A percentile compares a stretch with the other conserved stretches of the same genome.
Evolutionary conservation across 64 coral and sea anemone genomes (phyloP).

Genomic region (Porites lutea): DNA sequence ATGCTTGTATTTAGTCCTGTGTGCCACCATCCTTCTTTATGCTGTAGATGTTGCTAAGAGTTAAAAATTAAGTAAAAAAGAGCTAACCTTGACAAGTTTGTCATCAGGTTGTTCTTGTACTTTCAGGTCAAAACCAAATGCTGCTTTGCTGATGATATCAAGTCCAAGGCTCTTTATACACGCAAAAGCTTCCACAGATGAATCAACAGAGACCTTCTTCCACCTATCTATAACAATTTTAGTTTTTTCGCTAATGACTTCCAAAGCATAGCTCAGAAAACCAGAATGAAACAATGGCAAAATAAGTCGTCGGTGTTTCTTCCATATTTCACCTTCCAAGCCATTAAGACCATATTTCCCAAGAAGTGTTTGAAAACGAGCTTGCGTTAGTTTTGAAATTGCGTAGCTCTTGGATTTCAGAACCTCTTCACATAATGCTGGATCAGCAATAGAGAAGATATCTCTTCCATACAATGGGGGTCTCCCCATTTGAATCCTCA

Average conservation of each 20-base stretch:
- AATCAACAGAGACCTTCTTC: background rate
- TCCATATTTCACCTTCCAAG: constrained; percentile 32
- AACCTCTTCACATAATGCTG: constrained; percentile 10
- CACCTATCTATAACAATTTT: background rate
- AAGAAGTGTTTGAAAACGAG: constrained; percentile 36
- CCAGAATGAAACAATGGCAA: constrained; percentile 33
- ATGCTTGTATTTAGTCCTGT: no score
- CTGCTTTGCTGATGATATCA: constrained; percentile 8
- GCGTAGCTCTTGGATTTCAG: constrained; percentile 44
- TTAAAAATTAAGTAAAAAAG: no score
- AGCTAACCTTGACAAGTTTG: background rate
- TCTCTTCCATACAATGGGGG: constrained; percentile 19
- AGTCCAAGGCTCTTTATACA: constrained; percentile 17
- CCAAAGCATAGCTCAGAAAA: constrained; percentile 31
- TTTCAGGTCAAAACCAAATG: constrained; percentile 36
- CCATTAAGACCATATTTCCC: constrained; percentile 12
- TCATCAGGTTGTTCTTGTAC: constrained; percentile 15
- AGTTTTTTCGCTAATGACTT: constrained; percentile 9
- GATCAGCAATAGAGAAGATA: constrained; percentile 30
- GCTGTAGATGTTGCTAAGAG: no score
- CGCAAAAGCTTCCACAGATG: constrained; percentile 11
- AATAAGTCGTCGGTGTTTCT: constrained; percentile 36
- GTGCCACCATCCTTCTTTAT: no score
- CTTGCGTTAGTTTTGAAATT: constrained; percentile 27
- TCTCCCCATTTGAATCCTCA: constrained; percentile 24